A percentile compares a stretch with the other conserved stretches of the same genome.
phyloP scores from a whole-genome alignment of 2,888 invertebrate genomes.

The Melangyna quadrimaculata region DNA sequence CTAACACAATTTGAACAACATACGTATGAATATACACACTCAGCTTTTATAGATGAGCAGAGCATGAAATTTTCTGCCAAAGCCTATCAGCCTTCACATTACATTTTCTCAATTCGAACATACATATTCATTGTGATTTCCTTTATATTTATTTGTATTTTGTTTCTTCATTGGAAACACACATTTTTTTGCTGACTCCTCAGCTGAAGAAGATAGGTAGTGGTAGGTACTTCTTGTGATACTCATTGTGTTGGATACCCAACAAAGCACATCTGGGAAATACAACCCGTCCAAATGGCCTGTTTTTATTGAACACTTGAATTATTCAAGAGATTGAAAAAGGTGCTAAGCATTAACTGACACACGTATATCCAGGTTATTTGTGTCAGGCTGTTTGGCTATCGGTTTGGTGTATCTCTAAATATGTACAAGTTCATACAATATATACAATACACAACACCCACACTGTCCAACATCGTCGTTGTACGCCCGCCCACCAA shows the following conservation, averaged over 20 bases:
- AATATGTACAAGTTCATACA: too few species aligned
- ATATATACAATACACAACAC: not conserved
- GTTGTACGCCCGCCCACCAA: not conserved
- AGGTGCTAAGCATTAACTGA: conserved; percentile 64
- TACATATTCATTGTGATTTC: conserved; percentile 32
- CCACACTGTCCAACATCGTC: not conserved
- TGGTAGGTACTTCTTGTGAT: not conserved
- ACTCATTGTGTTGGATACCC: conserved; percentile 18
- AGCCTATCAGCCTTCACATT: conserved; percentile 11
- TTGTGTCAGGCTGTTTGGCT: conserved; percentile 32
- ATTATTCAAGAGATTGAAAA: conserved; percentile 65
- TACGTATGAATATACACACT: not conserved
- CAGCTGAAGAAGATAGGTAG: not conserved
- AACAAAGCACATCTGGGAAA: conserved; percentile 37
- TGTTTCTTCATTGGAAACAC: conserved; percentile 30
- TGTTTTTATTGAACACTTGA: conserved; percentile 58
- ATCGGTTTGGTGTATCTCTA: conserved; percentile 25
- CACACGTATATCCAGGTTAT: conserved; percentile 31
- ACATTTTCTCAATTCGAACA: conserved; percentile 15
- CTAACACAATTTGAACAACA: conserved; percentile 1
- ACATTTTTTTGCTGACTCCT: conserved; percentile 16
- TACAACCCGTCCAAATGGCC: conserved; percentile 45
- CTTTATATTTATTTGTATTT: conserved; percentile 28
- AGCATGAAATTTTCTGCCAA: not conserved
- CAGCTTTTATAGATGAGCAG: too few species aligned